Evolutionary conservation across 2,113 vertebrate genomes (phyloP), one percentile per base, ranked within the genome.

Genomic region (Polyodon spathula): DNA sequence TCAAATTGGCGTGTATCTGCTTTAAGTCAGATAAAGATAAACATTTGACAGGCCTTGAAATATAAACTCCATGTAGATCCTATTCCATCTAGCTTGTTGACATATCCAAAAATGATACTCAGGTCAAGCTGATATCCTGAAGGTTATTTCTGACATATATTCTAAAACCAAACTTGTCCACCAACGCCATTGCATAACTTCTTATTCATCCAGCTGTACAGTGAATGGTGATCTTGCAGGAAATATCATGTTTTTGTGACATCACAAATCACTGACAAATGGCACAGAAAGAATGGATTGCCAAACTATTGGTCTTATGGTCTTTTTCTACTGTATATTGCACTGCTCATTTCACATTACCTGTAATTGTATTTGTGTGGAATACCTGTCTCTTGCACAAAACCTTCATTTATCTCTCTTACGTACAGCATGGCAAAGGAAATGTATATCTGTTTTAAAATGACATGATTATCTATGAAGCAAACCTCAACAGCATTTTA

Each of bases 281-380:
- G 70, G 78, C 65, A 67, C 57, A 61, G 74, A 70, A 27, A 70
- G 66, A 69, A 65, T 80, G 71, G 65, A 64, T 65, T 57, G 58
- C 57, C 64, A 68, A 66, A 73, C 65, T 71, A 56, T 56, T 62
- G 50, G 56, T 63, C 44, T 60, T 66, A 44, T 66, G 70, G 59
- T 70, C 53, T 73, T 51, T 60, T 68, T 17, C 10, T 68, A 71
- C 69, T 72, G 51, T 68, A 67, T 69, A 75, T 76, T 73, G 69
- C 52, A 64, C 71, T 73, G 80, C 71, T 75, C 80, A 78, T 71
- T 70, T 61, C 71, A 74, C 77, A 84, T 79, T 76, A 66, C 71
- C 67, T 58, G 66, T 79, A 77, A 85, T 80, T 78, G 69, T 78
- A 68, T 81, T 78, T 77, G 62, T 64, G 63, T 75, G 72, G 80